Percentiles rank a stretch among this genome's conserved stretches.
These are phyloP conservation scores for Hoplostethus atlanticus DNA, from an alignment of 2,797 vertebrate species.

Conservation along the genomic window DNA sequence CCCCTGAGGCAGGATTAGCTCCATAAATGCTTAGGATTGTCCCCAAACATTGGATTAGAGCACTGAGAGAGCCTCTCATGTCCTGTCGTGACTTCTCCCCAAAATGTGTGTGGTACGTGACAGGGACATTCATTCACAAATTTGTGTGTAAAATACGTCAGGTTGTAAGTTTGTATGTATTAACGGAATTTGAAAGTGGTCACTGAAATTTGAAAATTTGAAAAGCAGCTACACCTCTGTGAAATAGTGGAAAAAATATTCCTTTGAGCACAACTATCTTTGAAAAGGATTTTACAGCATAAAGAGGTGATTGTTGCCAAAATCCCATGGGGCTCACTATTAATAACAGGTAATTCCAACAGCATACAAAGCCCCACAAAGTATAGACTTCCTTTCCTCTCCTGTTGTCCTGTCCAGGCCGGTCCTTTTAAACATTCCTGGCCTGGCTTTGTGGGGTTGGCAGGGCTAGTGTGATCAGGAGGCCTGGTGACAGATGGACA, in stretches of 20 bases:
- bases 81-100: not conserved
- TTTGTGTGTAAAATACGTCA: not conserved
- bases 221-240: too few species aligned
- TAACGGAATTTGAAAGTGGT: too few species aligned
- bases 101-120: not conserved
- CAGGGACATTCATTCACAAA: constrained; percentile 6
- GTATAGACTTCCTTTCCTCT: constrained; percentile 18
- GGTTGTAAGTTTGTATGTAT: not conserved
- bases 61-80: constrained; percentile 3
- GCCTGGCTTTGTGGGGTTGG: constrained; percentile 51
- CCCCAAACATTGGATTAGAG: constrained; percentile 25
- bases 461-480: constrained; percentile 72
- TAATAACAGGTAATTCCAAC: constrained; percentile 2
- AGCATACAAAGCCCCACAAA: constrained; percentile 13
- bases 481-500: constrained; percentile 72
- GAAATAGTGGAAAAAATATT: too few species aligned
- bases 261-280: not conserved
- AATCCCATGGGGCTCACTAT: constrained; percentile 1
- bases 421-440: constrained; percentile 58
- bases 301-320: not conserved
- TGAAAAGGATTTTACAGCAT: constrained; percentile 9
- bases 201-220: too few species aligned
- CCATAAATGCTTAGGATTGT: constrained; percentile 14
- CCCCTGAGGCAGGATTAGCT: constrained; percentile 17
- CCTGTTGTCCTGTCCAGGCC: constrained; percentile 26